These are phyloP conservation scores for Oxyura jamaicensis DNA, from an alignment of 2,113 vertebrate genomes.

Conservation along the genomic window DNA sequence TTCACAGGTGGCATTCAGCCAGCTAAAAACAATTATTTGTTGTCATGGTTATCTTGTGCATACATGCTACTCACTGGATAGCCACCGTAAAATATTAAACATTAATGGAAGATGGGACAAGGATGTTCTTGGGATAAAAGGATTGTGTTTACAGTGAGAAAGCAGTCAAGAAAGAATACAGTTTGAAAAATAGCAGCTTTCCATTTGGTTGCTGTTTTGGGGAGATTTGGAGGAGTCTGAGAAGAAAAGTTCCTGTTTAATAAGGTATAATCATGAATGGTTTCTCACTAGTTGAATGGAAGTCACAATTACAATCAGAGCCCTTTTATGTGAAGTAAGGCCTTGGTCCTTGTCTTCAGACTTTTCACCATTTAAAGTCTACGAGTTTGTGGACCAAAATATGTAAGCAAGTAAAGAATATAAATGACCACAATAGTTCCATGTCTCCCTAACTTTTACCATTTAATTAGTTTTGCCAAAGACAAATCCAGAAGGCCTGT, in stretches of 20 bases:
- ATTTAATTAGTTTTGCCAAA: background rate
- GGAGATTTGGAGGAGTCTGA: background rate
- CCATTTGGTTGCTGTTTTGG: background rate
- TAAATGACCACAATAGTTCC: rapidly evolving
- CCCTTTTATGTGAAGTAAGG: background rate
- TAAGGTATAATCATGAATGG: background rate
- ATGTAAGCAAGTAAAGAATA: background rate
- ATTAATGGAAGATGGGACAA: background rate
- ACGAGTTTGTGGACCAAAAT: background rate
- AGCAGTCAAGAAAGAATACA: background rate
- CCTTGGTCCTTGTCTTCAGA: background rate
- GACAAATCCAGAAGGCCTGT: background rate
- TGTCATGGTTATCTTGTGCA: slow-evolving; percentile 11
- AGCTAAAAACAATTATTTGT: background rate
- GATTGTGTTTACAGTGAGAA: background rate
- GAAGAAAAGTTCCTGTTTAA: background rate
- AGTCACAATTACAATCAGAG: background rate
- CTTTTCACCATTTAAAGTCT: background rate
- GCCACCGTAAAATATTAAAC: background rate
- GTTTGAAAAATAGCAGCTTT: background rate
- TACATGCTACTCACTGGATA: background rate
- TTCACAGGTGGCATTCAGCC: slow-evolving; percentile 6
- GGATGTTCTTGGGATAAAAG: background rate
- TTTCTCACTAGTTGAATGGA: background rate
- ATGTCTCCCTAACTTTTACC: background rate